Evolutionary conservation across 2,888 invertebrate genomes (phyloP).

Genomic region (Mythimna lalbum): DNA sequence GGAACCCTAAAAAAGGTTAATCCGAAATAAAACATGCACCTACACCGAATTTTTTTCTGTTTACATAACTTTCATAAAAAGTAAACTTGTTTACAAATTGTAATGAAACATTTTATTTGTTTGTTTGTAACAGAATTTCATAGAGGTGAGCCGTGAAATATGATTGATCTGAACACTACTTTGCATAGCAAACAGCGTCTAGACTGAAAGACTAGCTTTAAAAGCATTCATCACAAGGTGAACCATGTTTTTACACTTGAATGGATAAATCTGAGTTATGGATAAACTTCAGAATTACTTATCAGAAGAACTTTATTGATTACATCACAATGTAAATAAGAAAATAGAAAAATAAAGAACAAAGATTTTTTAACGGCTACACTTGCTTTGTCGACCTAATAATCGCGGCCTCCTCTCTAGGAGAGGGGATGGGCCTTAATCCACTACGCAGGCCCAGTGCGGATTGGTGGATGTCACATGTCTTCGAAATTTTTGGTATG

Average conservation of each 20-base stretch:
- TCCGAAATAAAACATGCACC: too few relatives aligned
- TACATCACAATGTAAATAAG: background rate
- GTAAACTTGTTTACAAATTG: background rate
- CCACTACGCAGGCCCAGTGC: too few relatives aligned
- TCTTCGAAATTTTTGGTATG: too few relatives aligned
- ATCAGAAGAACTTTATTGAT: background rate
- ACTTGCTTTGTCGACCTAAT: too few relatives aligned
- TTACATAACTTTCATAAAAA: background rate
- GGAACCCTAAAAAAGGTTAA: too few relatives aligned
- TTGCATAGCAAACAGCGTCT: slow-evolving; percentile 39
- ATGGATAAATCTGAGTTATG: background rate
- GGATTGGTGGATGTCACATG: too few relatives aligned
- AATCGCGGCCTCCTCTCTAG: too few relatives aligned
- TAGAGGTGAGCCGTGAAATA: slow-evolving; percentile 4
- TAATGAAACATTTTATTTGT: slow-evolving; percentile 15
- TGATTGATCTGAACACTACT: slow-evolving; percentile 21
- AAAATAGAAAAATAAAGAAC: background rate
- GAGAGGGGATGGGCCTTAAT: too few relatives aligned
- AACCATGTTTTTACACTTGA: slow-evolving; percentile 4
- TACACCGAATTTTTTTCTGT: too few relatives aligned
- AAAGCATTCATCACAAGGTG: background rate
- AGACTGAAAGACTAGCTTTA: slow-evolving; percentile 9
- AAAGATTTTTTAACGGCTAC: too few relatives aligned
- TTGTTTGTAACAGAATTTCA: slow-evolving; percentile 6
- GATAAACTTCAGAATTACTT: background rate